Percentiles rank a stretch among this genome's conserved stretches.
Conservation (phyloP, 2,797 vertebrate genomes). For the Sebastes itinus region DNA sequence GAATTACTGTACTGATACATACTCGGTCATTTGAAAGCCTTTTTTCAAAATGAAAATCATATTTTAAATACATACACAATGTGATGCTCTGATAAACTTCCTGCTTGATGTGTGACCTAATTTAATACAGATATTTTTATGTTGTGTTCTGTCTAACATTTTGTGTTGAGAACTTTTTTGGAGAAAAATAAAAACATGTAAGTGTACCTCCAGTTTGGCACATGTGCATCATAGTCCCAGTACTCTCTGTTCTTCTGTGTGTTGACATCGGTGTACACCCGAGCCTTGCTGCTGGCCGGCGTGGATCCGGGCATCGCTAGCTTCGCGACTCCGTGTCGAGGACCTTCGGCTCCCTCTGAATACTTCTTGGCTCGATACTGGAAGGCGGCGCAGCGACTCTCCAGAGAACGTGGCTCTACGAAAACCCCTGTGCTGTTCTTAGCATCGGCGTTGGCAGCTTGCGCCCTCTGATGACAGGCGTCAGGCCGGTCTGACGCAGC, state of each 20-base stretch:
- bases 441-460: constrained; percentile 62
- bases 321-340: constrained; percentile 73
- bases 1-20: neutral
- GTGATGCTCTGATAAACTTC: neutral
- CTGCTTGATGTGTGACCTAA: too few species aligned
- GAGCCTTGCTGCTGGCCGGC: constrained; percentile 93
- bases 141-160: neutral
- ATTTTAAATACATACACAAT: too few species aligned
- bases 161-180: neutral
- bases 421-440: constrained; percentile 53
- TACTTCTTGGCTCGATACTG: constrained; percentile 61
- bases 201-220: constrained; percentile 94
- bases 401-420: constrained; percentile 46
- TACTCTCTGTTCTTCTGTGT: constrained; percentile 96
- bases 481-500: constrained; percentile 60
- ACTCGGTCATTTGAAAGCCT: neutral
- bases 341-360: constrained; percentile 65
- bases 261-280: constrained; percentile 98
- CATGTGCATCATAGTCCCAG: constrained; percentile 96
- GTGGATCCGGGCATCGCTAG: constrained; percentile 95
- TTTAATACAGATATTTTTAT: neutral
- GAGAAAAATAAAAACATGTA: neutral
- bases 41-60: neutral
- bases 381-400: constrained; percentile 69
- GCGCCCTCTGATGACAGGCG: constrained; percentile 49